phyloP scores from a whole-genome alignment of 2,797 vertebrate genomes.

The Sparus aurata region DNA sequence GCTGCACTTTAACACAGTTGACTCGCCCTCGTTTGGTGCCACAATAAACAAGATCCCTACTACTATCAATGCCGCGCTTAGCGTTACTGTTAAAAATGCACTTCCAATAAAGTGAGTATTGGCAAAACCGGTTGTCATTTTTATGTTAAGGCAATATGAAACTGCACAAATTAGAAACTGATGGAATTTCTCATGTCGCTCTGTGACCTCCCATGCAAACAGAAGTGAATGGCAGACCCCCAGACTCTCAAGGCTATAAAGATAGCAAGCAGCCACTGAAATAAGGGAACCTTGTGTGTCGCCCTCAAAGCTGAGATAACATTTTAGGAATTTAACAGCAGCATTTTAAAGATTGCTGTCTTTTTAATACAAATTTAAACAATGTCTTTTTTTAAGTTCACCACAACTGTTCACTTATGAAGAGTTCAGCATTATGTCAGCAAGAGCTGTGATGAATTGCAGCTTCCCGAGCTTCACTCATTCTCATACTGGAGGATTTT shows the following conservation, averaged over 20 bases:
- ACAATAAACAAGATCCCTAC: too few relatives aligned
- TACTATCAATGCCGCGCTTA: too few relatives aligned
- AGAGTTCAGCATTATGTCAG: slow-evolving; percentile 7
- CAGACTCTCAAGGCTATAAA: not conserved
- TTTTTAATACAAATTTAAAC: not conserved
- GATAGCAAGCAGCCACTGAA: slow-evolving; percentile 1
- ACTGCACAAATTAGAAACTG: not conserved
- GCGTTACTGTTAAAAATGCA: too few relatives aligned
- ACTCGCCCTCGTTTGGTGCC: too few relatives aligned
- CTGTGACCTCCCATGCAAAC: slow-evolving; percentile 1
- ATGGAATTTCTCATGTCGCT: slow-evolving; percentile 2
- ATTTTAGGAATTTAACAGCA: not conserved
- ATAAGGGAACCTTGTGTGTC: not conserved
- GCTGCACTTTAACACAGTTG: too few relatives aligned
- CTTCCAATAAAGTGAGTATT: too few relatives aligned
- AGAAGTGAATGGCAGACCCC: not conserved
- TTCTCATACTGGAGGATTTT: slow-evolving; percentile 4
- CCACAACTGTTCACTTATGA: not conserved
- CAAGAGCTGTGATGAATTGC: slow-evolving; percentile 1
- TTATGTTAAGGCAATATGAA: too few relatives aligned
- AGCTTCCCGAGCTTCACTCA: slow-evolving; percentile 23
- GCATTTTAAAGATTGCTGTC: not conserved
- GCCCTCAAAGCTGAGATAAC: not conserved
- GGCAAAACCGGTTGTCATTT: too few relatives aligned
- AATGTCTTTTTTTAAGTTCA: not conserved